Evolutionary conservation across 1,140 invertebrate genomes (phyloP).

Genomic region (Nephila pilipes): DNA sequence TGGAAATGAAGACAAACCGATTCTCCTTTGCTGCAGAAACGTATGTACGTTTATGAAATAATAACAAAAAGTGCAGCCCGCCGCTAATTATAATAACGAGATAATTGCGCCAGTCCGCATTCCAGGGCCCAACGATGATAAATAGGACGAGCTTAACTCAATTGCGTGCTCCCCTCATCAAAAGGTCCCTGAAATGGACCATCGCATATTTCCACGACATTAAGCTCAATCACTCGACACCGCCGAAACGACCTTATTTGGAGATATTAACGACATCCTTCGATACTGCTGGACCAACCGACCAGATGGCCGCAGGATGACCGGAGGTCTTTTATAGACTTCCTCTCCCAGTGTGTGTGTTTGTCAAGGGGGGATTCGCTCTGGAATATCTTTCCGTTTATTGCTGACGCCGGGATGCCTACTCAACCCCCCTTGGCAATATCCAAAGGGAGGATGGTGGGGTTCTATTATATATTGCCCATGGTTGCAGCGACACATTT

Average conservation of each 20-base stretch:
- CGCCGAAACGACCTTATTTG: constrained; percentile 67
- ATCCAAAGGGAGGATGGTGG: constrained; percentile 1
- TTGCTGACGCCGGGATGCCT: constrained; percentile 49
- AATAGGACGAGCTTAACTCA: constrained; percentile 74
- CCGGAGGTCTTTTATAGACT: constrained; percentile 71
- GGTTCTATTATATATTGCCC: constrained; percentile 68
- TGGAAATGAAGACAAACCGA: constrained; percentile 54
- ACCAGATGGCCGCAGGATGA: constrained; percentile 68
- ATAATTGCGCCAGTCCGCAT: constrained; percentile 73
- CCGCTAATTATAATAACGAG: constrained; percentile 74
- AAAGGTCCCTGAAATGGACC: constrained; percentile 54
- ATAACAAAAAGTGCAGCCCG: constrained; percentile 22
- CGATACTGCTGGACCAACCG: constrained; percentile 54
- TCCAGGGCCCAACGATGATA: constrained; percentile 72
- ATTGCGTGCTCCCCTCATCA: constrained; percentile 71
- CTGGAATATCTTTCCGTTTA: constrained; percentile 49
- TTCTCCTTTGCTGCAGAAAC: not conserved
- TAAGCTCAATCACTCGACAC: constrained; percentile 74
- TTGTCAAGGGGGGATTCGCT: constrained; percentile 25
- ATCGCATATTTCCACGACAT: constrained; percentile 76
- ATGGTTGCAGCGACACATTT: constrained; percentile 65
- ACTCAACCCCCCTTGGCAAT: constrained; percentile 17
- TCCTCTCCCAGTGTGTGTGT: constrained; percentile 31
- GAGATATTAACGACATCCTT: constrained; percentile 73
- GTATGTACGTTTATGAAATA: constrained; percentile 1